These are phyloP conservation scores for Lordiphosa collinella DNA, from an alignment of 1,140 invertebrate species.

Conservation along the genomic window DNA sequence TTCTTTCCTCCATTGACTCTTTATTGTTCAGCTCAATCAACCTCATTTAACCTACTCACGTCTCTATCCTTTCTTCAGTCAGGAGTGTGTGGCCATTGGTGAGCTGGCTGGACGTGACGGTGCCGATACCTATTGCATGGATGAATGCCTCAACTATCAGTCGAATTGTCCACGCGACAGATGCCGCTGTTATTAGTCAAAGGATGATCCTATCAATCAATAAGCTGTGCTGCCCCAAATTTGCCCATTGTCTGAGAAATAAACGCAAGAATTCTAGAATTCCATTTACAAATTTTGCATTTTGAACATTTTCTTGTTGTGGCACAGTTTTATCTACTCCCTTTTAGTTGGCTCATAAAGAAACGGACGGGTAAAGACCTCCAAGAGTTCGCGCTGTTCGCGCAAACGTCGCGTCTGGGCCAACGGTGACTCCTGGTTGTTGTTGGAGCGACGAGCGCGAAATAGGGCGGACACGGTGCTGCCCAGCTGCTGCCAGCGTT, in stretches of 20 bases:
- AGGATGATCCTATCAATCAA: conserved; percentile 1
- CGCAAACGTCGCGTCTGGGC: conserved; percentile 36
- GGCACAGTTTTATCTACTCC: not conserved
- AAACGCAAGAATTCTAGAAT: conserved; percentile 3
- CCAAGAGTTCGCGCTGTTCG: conserved; percentile 51
- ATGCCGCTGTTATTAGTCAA: conserved; percentile 86
- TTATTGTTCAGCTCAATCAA: too few species aligned
- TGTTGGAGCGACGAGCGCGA: conserved; percentile 30
- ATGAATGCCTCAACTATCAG: conserved; percentile 88
- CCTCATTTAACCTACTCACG: conserved; percentile 9
- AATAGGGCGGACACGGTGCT: conserved; percentile 45
- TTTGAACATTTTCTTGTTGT: not conserved
- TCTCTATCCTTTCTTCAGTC: conserved; percentile 81
- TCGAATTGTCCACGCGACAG: conserved; percentile 85
- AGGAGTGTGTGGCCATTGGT: conserved; percentile 88
- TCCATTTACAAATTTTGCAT: conserved; percentile 1
- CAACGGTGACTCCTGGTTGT: conserved; percentile 12
- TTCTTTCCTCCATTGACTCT: too few species aligned
- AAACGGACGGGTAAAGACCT: conserved; percentile 50
- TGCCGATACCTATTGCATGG: conserved; percentile 90
- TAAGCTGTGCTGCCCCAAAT: conserved; percentile 61
- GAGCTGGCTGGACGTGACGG: conserved; percentile 86
- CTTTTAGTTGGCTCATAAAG: conserved; percentile 24
- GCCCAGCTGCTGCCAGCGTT: conserved; percentile 51
- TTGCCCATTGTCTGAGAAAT: conserved; percentile 39